Percentiles rank a stretch among this genome's conserved stretches.
phyloP scores from a whole-genome alignment of 2,888 invertebrate genomes.

The Lithosia quadra region DNA sequence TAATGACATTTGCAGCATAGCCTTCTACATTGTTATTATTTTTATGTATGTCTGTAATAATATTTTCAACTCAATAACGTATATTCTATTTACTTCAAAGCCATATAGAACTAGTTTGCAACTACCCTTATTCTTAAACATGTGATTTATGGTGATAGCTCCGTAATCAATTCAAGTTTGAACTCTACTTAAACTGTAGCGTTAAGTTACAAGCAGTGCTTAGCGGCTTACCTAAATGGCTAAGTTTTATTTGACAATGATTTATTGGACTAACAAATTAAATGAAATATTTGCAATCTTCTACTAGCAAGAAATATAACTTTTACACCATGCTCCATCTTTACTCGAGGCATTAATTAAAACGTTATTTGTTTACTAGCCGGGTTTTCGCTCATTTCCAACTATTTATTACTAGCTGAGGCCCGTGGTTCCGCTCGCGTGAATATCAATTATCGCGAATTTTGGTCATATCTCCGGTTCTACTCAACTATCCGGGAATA shows the following conservation, averaged over 20 bases:
- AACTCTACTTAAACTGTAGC: slow-evolving; percentile 36
- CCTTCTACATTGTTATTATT: too few species aligned
- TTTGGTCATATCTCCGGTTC: too few species aligned
- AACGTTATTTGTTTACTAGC: neutral
- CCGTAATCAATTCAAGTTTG: slow-evolving; percentile 69
- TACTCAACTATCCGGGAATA: too few species aligned
- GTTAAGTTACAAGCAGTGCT: slow-evolving; percentile 8
- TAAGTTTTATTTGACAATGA: neutral
- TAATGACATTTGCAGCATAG: too few species aligned
- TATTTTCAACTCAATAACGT: neutral
- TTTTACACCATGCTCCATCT: neutral
- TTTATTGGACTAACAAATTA: neutral
- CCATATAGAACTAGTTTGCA: slow-evolving; percentile 28
- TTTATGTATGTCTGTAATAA: too few species aligned
- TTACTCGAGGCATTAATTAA: neutral
- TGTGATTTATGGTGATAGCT: slow-evolving; percentile 69
- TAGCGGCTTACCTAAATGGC: neutral
- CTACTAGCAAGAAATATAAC: neutral
- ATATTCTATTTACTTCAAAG: neutral
- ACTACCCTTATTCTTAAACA: slow-evolving; percentile 27
- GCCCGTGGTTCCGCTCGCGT: too few species aligned
- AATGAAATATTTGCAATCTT: neutral
- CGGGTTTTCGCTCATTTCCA: neutral
- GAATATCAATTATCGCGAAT: too few species aligned
- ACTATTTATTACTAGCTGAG: neutral